Evolutionary conservation across 53 echinoderm and acorn worm genomes (phyloP).

Genomic region (Actinopyga echinites): DNA sequence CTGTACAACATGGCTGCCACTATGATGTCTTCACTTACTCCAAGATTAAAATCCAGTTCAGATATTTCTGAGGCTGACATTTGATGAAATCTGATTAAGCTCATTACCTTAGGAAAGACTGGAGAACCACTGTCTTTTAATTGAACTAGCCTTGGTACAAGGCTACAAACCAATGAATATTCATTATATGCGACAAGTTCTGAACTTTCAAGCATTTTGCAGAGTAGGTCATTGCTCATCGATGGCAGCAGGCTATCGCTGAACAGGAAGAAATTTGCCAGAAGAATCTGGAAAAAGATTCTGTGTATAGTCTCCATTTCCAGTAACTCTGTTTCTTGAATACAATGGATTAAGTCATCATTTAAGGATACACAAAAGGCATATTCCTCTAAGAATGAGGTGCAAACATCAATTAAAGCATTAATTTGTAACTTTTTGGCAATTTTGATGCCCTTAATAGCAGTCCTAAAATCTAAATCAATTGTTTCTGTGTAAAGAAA

Average conservation of each 20-base stretch:
- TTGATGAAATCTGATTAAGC: slow-evolving; percentile 14
- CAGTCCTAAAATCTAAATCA: background rate
- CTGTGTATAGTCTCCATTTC: background rate
- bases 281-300: background rate
- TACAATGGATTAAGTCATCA: background rate
- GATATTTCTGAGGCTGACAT: slow-evolving; percentile 3
- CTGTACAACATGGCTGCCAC: too few relatives aligned
- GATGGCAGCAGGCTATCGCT: background rate
- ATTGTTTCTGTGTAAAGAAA: background rate
- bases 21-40: too few relatives aligned
- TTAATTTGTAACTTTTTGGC: background rate
- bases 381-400: background rate
- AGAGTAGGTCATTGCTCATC: background rate
- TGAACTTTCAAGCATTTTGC: background rate
- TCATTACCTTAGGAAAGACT: background rate
- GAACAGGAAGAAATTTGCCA: slow-evolving; percentile 18
- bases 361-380: background rate
- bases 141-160: background rate
- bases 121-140: background rate
- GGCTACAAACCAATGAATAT: background rate
- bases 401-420: background rate
- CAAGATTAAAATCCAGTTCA: too few relatives aligned
- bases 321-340: background rate
- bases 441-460: background rate
- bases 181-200: background rate